Percentiles rank a stretch among this genome's conserved stretches.
Evolutionary conservation across 2,888 invertebrate species (phyloP).

Genomic region (Chloroclystis v-ata): DNA sequence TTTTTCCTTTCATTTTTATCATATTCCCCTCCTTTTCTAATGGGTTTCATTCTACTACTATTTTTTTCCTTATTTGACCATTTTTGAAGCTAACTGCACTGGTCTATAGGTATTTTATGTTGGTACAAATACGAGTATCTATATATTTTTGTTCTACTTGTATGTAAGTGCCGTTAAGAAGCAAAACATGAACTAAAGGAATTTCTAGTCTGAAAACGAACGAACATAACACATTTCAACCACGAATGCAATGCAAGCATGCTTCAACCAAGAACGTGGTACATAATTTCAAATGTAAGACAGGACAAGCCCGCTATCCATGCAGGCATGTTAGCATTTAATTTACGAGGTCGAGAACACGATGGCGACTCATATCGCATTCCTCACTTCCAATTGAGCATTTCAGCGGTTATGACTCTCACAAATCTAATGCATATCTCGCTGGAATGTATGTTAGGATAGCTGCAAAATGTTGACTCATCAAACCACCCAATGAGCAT

Average conservation of each 20-base stretch:
- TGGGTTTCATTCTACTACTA: too few relatives aligned
- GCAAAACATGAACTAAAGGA: too few relatives aligned
- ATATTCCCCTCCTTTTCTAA: too few relatives aligned
- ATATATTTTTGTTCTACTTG: too few relatives aligned
- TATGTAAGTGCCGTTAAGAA: too few relatives aligned
- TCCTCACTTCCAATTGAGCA: not conserved
- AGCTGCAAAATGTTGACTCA: not conserved
- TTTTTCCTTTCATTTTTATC: too few relatives aligned
- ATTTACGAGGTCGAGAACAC: constrained; percentile 4
- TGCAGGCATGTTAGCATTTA: constrained; percentile 3
- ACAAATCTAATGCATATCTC: not conserved
- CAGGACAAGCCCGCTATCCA: not conserved
- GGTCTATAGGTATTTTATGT: too few relatives aligned
- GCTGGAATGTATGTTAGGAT: not conserved
- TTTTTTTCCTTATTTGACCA: too few relatives aligned
- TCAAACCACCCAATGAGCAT: too few relatives aligned
- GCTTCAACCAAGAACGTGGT: not conserved
- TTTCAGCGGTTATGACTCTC: not conserved
- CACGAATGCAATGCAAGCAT: not conserved
- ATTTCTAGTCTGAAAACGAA: not conserved
- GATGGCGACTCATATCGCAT: constrained; percentile 1
- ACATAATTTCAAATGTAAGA: constrained; percentile 8
- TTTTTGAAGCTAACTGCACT: too few relatives aligned
- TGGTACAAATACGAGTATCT: too few relatives aligned
- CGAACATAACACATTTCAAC: not conserved